A percentile compares a stretch with the other conserved stretches of the same genome.
Evolutionary conservation across 2,797 vertebrate genomes (phyloP).

Genomic region (Semotilus atromaculatus): DNA sequence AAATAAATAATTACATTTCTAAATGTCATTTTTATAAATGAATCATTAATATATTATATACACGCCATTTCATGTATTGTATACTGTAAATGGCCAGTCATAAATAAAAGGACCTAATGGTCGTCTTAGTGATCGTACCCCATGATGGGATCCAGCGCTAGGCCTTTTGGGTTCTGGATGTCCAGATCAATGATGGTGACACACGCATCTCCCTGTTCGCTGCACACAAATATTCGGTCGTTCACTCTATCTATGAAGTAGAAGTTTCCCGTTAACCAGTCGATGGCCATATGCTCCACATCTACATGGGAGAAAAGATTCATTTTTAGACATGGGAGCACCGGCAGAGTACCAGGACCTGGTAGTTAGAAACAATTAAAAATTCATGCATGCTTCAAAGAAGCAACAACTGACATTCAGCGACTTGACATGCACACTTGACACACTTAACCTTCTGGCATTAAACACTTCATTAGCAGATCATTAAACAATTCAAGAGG

Average conservation of each 20-base stretch:
- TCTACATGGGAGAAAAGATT: constrained; percentile 68
- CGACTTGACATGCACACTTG: constrained; percentile 33
- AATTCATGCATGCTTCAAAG: constrained; percentile 48
- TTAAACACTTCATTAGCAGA: constrained; percentile 43
- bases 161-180: constrained; percentile 82
- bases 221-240: constrained; percentile 83
- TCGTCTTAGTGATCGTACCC: constrained; percentile 76
- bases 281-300: constrained; percentile 84
- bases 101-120: too few relatives aligned
- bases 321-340: constrained; percentile 30
- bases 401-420: constrained; percentile 35
- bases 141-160: constrained; percentile 81
- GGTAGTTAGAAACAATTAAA: constrained; percentile 32
- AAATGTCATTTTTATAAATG: too few relatives aligned
- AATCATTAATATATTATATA: too few relatives aligned
- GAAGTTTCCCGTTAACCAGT: constrained; percentile 86
- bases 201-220: constrained; percentile 77
- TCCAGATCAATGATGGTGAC: constrained; percentile 84
- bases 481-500: constrained; percentile 43
- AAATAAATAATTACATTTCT: too few relatives aligned
- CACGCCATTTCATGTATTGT: not conserved
- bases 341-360: not conserved
- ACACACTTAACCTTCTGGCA: constrained; percentile 35
- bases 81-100: not conserved
- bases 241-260: constrained; percentile 85